Evolutionary conservation across 2,797 vertebrate genomes (phyloP).

Genomic region (Gallinago solitaria): DNA sequence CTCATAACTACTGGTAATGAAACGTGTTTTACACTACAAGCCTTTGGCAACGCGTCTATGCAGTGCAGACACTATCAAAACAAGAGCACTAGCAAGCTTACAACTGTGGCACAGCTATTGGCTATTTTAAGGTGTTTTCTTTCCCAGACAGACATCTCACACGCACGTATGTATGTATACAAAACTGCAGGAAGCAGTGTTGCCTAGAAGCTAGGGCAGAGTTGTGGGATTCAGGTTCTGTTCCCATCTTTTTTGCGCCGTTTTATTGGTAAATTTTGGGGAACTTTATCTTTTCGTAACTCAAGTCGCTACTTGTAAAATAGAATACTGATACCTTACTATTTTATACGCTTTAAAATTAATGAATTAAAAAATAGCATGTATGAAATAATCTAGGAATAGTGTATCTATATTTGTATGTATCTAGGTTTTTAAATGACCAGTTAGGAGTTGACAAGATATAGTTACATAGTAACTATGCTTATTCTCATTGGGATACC

Average conservation of each 20-base stretch:
- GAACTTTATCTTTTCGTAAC: neutral
- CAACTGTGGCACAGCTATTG: neutral
- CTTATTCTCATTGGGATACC: neutral
- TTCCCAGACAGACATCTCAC: slow-evolving; percentile 1
- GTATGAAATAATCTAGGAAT: neutral
- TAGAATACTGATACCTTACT: neutral
- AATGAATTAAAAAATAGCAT: neutral
- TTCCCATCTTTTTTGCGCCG: neutral
- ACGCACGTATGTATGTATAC: neutral
- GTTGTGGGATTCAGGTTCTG: neutral
- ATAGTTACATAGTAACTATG: neutral
- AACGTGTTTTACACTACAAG: neutral
- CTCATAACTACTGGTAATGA: slow-evolving; percentile 57
- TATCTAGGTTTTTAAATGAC: neutral
- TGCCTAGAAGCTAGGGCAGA: neutral
- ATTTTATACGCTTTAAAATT: neutral
- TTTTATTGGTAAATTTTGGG: neutral
- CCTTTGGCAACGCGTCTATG: slow-evolving; percentile 31
- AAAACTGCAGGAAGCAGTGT: neutral
- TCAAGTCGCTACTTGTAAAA: neutral
- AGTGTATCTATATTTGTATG: neutral
- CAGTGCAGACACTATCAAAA: slow-evolving; percentile 57
- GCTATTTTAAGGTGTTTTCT: slow-evolving; percentile 32
- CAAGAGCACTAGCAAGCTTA: slow-evolving; percentile 19
- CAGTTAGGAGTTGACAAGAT: neutral